Conservation (phyloP, 2,888 invertebrate species). For the Deilephila elpenor region DNA sequence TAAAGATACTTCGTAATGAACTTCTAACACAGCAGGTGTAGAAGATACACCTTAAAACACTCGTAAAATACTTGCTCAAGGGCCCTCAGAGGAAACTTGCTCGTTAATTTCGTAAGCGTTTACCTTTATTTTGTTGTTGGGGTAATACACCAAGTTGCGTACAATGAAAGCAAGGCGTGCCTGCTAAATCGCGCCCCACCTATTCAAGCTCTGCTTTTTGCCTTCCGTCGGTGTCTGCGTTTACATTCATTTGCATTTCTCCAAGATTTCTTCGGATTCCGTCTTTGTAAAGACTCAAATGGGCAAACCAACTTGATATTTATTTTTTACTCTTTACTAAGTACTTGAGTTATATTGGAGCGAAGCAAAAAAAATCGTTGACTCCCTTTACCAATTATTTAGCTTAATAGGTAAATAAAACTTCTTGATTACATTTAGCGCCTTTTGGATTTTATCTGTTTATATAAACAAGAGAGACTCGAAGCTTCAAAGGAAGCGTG, state of each 20-base stretch:
- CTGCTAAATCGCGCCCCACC: slow-evolving; percentile 41
- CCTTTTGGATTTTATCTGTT: slow-evolving; percentile 1
- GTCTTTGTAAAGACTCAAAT: slow-evolving; percentile 30
- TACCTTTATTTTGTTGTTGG: slow-evolving; percentile 36
- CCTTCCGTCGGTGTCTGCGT: slow-evolving; percentile 35
- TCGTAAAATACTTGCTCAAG: slow-evolving; percentile 27
- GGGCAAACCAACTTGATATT: slow-evolving; percentile 14
- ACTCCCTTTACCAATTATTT: slow-evolving; percentile 17
- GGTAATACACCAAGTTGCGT: slow-evolving; percentile 33
- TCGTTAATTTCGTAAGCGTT: slow-evolving; percentile 36
- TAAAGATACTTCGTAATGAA: slow-evolving; percentile 17
- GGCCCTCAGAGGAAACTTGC: slow-evolving; percentile 20
- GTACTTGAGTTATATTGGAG: slow-evolving; percentile 4
- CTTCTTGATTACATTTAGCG: slow-evolving; percentile 12
- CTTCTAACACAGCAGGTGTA: slow-evolving; percentile 11
- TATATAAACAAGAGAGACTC: not conserved
- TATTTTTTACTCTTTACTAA: slow-evolving; percentile 11
- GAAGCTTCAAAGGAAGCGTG: slow-evolving; percentile 16
- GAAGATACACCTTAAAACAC: slow-evolving; percentile 18
- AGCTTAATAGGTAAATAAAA: slow-evolving; percentile 24
- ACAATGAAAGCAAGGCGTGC: slow-evolving; percentile 38
- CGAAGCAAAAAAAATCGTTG: not conserved
- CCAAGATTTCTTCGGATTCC: slow-evolving; percentile 41
- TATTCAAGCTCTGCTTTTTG: slow-evolving; percentile 39
- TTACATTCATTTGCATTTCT: slow-evolving; percentile 44